Conservation (phyloP, 2,113 vertebrate species). For the Hippopotamus amphibius region DNA sequence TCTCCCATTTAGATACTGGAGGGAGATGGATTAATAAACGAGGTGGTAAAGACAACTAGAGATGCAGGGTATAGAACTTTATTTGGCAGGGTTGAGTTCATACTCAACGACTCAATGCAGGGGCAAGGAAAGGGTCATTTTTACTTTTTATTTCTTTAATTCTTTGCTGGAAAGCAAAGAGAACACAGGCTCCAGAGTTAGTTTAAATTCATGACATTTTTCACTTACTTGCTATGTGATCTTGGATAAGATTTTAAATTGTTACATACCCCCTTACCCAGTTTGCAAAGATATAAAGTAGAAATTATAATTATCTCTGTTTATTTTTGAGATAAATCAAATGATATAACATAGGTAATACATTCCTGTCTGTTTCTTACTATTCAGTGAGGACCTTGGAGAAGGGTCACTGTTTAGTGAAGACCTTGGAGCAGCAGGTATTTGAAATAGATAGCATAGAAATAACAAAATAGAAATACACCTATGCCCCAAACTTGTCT, state of each 20-base stretch:
- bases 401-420: not conserved
- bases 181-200: not conserved
- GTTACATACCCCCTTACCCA: not conserved
- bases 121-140: not conserved
- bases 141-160: not conserved
- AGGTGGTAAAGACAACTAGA: not conserved
- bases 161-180: not conserved
- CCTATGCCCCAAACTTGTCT: not conserved
- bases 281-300: not conserved
- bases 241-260: not conserved
- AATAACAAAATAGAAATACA: not conserved
- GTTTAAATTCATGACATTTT: not conserved
- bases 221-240: not conserved
- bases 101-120: not conserved
- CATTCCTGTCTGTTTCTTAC: not conserved
- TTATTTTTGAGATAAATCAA: constrained; percentile 20
- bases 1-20: not conserved
- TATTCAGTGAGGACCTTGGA: not conserved
- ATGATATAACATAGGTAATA: not conserved
- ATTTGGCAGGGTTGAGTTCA: not conserved
- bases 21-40: not conserved
- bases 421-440: not conserved
- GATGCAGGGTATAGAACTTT: not conserved
- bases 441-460: not conserved
- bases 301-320: not conserved